Base-by-base conservation (phyloP, 92 coral and sea anemone species). In the Ricordea florida region DNA sequence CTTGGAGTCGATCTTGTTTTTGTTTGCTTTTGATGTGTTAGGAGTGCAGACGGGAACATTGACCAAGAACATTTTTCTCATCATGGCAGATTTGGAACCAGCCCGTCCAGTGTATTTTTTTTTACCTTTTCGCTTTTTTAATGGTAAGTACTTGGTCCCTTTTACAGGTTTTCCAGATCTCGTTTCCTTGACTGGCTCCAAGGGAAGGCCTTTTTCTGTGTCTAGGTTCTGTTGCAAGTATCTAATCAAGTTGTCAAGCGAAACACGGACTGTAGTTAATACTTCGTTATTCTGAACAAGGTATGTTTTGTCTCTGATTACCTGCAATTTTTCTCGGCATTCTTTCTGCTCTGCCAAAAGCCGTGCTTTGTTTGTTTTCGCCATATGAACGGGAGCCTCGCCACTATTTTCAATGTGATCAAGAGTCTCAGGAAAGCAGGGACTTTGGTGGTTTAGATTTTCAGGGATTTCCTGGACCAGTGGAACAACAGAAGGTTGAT, bases 301-400 rank as follows among this genome's bases (percentile, higher is more conserved):
- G 58, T 76, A 76, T 10, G 82, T 48, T 32, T 61, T 16, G 71
- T 76, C 66, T 27, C 52, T 74, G 45, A 74, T 61, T 2, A 59
- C 71, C 9, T 76, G 52, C 51, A 62, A 25, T 25, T 41, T 33
- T 37, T 76, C 82, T 17, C 73, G 72, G 50, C 72, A 76, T 18
- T 10, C 56, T 4, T 3, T 21, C 53, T 41, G 65, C 73, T 11
- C 65, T 35, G 24, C 53, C 53, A 34, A 45, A 41, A 18, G 56
- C 23, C 3, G 38, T 42, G 20, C 13, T 62, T 71, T 27, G 37
- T 21, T 20, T 31, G 36, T 43, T 35, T 21, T 15, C 10, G 9
- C 25, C 31, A 2, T 9, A 10, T 18, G 2, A 21, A 8, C 2
- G 5, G 2, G 8, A 18, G 29, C 2, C 56, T 48, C 29, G 11